Evolutionary conservation across 2,797 vertebrate species (phyloP), one percentile per base, ranked within the genome.

Genomic region (Pangasius mekongensis): DNA sequence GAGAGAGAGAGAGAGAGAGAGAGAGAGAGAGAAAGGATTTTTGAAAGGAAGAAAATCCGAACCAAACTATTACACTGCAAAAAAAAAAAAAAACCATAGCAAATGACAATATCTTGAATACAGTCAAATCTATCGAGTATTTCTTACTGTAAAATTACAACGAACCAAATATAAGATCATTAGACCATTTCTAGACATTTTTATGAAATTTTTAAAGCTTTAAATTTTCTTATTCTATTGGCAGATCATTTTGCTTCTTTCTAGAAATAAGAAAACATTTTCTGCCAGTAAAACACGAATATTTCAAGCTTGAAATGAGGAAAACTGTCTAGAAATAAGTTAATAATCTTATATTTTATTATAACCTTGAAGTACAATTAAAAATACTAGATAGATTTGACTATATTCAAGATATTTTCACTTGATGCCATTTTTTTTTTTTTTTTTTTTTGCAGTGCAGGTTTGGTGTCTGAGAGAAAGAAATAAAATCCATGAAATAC

Each of bases 401-500:
- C 18, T 20, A 80, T 33, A 54, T 20, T 78, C 8, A 78, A 78
- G 9, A 56, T 33, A 22, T 56, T 80, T 33, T 33, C 52, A 33
- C 52, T 56, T 30, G 52, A 30, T 22, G 3, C 3, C 27, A 8
- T 33, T 33, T n/a, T n/a, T n/a, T n/a, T 39, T 39, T 39, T 36
- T 39, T 39, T 39, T 39, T 43, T 47, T 47, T 56, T 56, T 80
- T 56, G 52, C 18, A 33, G 52, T 56, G 52, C 52, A 56, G 30
- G 27, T 20, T 52, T n/a, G 43, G 43, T 27, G 43, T 49, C 36
- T 66, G n/a, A 71, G 43, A 7, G 10, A 39, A 47, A 16, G 43
- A 88, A 84, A 78, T 80, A 60, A 86, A 86, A 87, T 54, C 7
- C 85, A 58, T 71, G 52, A 30, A 87, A 83, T 58, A 73, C 58